Base-by-base conservation (phyloP, 2,797 vertebrate genomes). In the Alcedo quadribrachys region DNA sequence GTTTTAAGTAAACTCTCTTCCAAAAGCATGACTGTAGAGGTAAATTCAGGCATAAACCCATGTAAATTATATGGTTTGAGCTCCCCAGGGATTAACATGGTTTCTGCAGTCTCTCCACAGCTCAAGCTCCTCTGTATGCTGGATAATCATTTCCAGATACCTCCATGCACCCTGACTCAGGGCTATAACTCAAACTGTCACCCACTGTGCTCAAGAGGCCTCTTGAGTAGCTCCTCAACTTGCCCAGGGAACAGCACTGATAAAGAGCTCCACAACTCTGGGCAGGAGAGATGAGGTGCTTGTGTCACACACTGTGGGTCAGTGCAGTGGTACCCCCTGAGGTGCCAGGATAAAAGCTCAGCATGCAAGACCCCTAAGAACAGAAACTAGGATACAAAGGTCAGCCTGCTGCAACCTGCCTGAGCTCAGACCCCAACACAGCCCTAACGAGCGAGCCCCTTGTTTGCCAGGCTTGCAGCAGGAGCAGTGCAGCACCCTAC, bases 71-170 rank as follows among this genome's bases (percentile, higher is more conserved):
- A 58, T 1, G 0, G 50, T 65, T 79, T 60, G 89, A 85, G 54
- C 10, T 91, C 93, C 74, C 63, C 1, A 1, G 87, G 81, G 94
- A 83, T 50, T 67, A 90, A 58, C 43, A 9, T 15, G 60, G 70
- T 87, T 93, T 84, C 87, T 95, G 90, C 92, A 80, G 61, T 65
- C 51, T 89, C 81, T 92, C 74, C 7, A 2, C 57, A 42, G 48
- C 43, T 86, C 82, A 13, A 61, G 62, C 87, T 96, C 63, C 87
- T 67, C 75, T 20, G 0, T 61, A 78, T 0, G 3, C 43, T 94
- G 58, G 32, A 1, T 89, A 89, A 95, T 94, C 24, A 75, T 92
- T 95, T 93, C 90, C 91, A 94, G 91, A 70, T 93, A 89, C 61
- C 58, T 89, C 85, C 74, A 35, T 17, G 67, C 81, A 87, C 65